Evolutionary conservation across 2,797 vertebrate species (phyloP), one percentile per base, ranked within the genome.

Genomic region (Galaxias olidus): DNA sequence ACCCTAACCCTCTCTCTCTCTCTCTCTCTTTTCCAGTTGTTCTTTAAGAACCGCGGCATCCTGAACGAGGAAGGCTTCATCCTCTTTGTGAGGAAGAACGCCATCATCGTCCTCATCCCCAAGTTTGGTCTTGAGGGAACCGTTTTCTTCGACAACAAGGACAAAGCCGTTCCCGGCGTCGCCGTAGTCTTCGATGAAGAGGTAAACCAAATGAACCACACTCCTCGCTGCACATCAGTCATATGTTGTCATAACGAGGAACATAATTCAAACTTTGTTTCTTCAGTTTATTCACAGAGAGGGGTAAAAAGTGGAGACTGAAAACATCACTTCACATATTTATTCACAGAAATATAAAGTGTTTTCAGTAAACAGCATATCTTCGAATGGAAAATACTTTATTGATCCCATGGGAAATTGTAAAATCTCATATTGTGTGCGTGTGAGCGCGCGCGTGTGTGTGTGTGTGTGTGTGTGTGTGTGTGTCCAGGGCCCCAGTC

Each of bases 91-190:
- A 93, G 94, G 80, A 99, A 98, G 88, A 99, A 99, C 64, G 98
- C 98, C 0, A 90, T 99, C 82, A 96, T 98, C n/a, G 93, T 99
- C 53, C 93, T 99, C 68, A 99, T 99, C 77, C 95, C 97, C 1
- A 99, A 95, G 86, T 98, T 96, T 58, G 96, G 97, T 0, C 86
- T 99, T 80, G 97, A 99, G 90, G 98, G 97, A 65, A 96, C 95
- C 0, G 97, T 98, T 18, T 98, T 98, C 85, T 98, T 99, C 77
- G 94, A 98, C 77, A 82, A 88, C 77, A 98, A 95, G 83, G 92
- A 91, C 84, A 97, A 95, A 84, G 83, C 86, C 6, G 82, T 81
- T 10, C 93, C 92, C 60, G 88, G 59, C 8, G 85, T 97, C 41
- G 61, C 74, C 7, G 85, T 97, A 40, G 61, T 74, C 72, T 98